Conservation (phyloP, 2,888 invertebrate genomes). For the Drosophila colorata region DNA sequence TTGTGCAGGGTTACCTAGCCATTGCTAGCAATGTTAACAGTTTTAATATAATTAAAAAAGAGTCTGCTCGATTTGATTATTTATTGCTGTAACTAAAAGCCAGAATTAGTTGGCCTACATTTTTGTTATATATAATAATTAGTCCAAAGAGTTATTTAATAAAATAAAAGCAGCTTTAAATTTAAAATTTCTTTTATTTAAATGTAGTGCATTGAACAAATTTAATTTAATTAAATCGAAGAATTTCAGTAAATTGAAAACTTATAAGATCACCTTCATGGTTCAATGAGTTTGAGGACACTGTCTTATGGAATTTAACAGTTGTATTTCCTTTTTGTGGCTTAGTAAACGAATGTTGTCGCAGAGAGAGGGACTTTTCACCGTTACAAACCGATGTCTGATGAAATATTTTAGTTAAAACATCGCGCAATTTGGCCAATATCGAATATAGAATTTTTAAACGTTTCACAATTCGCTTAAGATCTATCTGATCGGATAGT, state of each 20-base stretch:
- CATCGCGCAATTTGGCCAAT: conserved; percentile 76
- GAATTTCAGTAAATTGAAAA: conserved; percentile 55
- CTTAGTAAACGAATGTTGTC: conserved; percentile 26
- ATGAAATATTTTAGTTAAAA: conserved; percentile 37
- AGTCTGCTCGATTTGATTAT: too few species aligned
- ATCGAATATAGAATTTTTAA: conserved; percentile 83
- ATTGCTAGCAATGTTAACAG: neutral
- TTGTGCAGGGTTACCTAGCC: conserved; percentile 17
- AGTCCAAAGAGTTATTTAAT: too few species aligned
- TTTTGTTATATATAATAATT: too few species aligned
- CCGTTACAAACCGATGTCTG: neutral
- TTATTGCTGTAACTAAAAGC: too few species aligned
- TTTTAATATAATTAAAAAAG: too few species aligned
- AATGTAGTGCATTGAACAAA: too few species aligned
- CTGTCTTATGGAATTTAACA: neutral
- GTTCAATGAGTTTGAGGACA: neutral
- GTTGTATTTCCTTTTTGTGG: neutral
- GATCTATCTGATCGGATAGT: conserved; percentile 68
- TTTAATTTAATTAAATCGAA: conserved; percentile 32
- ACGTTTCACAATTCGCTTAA: conserved; percentile 80
- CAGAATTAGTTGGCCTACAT: too few species aligned
- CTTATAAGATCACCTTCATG: conserved; percentile 45
- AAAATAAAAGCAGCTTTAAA: neutral
- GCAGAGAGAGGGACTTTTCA: conserved; percentile 9
- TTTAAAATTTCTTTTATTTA: neutral